Base-by-base conservation (phyloP, 2,113 vertebrate genomes). In the Tupaia chinensis region DNA sequence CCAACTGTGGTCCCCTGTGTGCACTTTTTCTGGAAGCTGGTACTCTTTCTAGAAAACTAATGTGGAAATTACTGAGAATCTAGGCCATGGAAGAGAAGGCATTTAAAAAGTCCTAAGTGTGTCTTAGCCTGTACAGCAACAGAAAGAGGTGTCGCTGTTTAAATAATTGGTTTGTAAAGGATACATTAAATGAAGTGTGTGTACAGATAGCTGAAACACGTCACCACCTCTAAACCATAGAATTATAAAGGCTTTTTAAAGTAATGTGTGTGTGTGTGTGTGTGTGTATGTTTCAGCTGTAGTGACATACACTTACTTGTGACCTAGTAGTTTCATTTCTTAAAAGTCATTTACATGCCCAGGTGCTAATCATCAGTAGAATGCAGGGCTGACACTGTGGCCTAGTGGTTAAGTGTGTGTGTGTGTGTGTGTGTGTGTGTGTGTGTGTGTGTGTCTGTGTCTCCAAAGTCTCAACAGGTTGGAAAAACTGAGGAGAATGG, bases 31-130 rank as follows among this genome's bases (percentile, higher is more conserved):
- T 78, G 29, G 53, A 96, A 81, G 23, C 77, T 95, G 29, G 22
- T 78, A 32, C 17, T 93, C 81, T 82, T 82, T 96, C 63, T 93
- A 53, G 87, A 96, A 91, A 81, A 90, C 34, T n/a, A 68, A 61
- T 5, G 0, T 74, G 69, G 16, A 79, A 93, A 79, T 83, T 53
- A 87, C n/a, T 73, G 61, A 86, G 53, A 78, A 73, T 76, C 61
- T 79, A 92, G 58, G 63, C 84, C 58, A 90, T 92, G 23, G 60
- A 12, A 95, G 27, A 93, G 27, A 93, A 53, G n/a, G 25, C 66
- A 53, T 83, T 93, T 97, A 70, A 80, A 89, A 93, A 81, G 44
- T 93, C 34, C 82, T 58, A 56, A 56, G 10, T 34, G 10, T 89
- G 4, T 93, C 74, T 25, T 63, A 53, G 29, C 61, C 61, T 92